Evolutionary conservation across 2,113 vertebrate genomes (phyloP).

Genomic region (Carollia perspicillata): DNA sequence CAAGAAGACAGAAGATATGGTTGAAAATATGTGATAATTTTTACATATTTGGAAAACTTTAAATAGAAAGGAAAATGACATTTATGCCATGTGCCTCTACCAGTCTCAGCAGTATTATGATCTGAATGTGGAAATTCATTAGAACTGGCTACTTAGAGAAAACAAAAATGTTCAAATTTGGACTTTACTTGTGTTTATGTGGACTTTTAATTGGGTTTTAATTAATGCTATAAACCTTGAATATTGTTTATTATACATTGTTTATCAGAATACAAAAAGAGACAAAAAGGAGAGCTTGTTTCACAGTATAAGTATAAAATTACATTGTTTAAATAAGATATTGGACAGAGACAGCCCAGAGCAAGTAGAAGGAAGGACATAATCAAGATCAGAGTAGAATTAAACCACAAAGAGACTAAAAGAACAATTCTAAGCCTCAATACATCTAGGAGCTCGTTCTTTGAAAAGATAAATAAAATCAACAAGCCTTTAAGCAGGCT

Average conservation of each 20-base stretch:
- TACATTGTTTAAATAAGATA: neutral
- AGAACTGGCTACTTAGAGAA: neutral
- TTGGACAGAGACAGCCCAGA: no score
- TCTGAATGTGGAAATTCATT: neutral
- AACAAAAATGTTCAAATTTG: neutral
- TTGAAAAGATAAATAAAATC: no score
- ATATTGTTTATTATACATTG: neutral
- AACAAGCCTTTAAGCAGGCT: no score
- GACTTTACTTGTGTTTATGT: neutral
- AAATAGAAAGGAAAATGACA: neutral
- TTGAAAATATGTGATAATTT: neutral
- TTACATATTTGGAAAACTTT: slow-evolving; percentile 12
- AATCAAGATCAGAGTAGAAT: no score
- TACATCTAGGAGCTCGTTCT: no score
- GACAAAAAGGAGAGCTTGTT: neutral
- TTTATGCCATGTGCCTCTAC: neutral
- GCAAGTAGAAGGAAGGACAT: no score
- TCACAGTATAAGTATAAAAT: neutral
- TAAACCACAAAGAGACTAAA: no score
- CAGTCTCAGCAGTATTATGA: neutral
- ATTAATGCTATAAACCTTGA: neutral
- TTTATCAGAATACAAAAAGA: slow-evolving; percentile 7
- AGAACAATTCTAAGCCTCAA: no score
- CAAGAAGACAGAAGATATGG: neutral
- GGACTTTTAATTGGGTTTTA: slow-evolving; percentile 9